Percentiles rank a stretch among this genome's conserved stretches.
Conservation (phyloP, 2,113 vertebrate species). For the Alexandromys fortis region DNA sequence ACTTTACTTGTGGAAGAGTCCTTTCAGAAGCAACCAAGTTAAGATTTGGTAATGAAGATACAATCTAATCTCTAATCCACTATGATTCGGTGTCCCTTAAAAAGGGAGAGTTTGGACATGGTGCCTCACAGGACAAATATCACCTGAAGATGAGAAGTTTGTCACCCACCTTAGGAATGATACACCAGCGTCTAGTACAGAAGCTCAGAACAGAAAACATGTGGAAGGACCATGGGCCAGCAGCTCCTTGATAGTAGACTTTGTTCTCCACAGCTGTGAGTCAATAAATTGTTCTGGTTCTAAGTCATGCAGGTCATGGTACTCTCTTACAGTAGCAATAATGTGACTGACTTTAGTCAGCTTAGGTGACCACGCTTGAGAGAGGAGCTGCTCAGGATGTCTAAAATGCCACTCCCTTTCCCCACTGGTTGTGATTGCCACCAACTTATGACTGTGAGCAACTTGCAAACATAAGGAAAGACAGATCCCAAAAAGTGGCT, state of each 20-base stretch:
- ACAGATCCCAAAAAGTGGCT: not conserved
- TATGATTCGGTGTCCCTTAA: not conserved
- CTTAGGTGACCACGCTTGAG: not conserved
- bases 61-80: not conserved
- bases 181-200: not conserved
- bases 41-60: not conserved
- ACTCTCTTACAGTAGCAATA: not conserved
- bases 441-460: not conserved
- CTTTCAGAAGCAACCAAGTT: not conserved
- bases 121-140: too few species aligned
- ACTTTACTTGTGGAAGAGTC: not conserved
- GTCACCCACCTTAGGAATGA: not conserved
- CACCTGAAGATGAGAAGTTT: not conserved
- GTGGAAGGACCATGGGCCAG: fast-evolving
- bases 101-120: not conserved
- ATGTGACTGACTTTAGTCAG: not conserved
- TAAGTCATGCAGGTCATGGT: not conserved
- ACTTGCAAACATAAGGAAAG: not conserved
- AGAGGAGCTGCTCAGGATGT: not conserved
- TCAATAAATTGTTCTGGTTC: not conserved
- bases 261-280: not conserved
- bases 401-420: not conserved
- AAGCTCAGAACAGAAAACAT: not conserved
- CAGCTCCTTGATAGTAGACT: not conserved
- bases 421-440: not conserved